Evolutionary conservation across 2,888 invertebrate species (phyloP).

Genomic region (Drosophila trichaetosa): DNA sequence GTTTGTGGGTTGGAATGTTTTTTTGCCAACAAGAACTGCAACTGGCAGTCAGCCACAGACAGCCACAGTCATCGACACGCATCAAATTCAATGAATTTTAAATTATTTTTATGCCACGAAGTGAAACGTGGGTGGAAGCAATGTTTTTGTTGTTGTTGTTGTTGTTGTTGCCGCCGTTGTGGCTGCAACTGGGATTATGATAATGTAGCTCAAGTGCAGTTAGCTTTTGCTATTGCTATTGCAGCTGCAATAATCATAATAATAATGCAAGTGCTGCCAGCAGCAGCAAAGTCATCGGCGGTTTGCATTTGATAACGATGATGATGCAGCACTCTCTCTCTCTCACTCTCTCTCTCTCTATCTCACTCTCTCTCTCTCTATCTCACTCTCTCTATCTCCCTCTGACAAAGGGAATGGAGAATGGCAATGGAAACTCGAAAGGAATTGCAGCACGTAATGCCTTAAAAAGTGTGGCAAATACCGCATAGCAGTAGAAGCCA

Average conservation of each 20-base stretch:
- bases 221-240: slow-evolving; percentile 65
- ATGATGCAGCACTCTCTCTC: slow-evolving; percentile 45
- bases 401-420: slow-evolving; percentile 3
- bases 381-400: neutral
- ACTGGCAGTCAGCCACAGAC: slow-evolving; percentile 27
- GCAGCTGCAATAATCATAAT: slow-evolving; percentile 67
- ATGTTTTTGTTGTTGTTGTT: slow-evolving; percentile 7
- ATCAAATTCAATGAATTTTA: slow-evolving; percentile 76
- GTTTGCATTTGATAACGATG: slow-evolving; percentile 70
- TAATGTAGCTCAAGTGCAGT: slow-evolving; percentile 76
- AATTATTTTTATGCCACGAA: slow-evolving; percentile 46
- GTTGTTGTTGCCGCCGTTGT: slow-evolving; percentile 25
- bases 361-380: neutral
- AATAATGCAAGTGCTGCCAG: slow-evolving; percentile 61
- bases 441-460: slow-evolving; percentile 53
- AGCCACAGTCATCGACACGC: slow-evolving; percentile 43
- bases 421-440: slow-evolving; percentile 38
- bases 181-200: slow-evolving; percentile 69
- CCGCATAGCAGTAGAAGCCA: neutral
- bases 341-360: neutral
- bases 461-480: slow-evolving; percentile 47
- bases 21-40: slow-evolving; percentile 14
- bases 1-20: neutral
- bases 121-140: slow-evolving; percentile 6
- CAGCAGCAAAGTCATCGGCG: slow-evolving; percentile 18